Evolutionary conservation across 2,113 vertebrate species (phyloP).

Genomic region (Parotia lawesii): DNA sequence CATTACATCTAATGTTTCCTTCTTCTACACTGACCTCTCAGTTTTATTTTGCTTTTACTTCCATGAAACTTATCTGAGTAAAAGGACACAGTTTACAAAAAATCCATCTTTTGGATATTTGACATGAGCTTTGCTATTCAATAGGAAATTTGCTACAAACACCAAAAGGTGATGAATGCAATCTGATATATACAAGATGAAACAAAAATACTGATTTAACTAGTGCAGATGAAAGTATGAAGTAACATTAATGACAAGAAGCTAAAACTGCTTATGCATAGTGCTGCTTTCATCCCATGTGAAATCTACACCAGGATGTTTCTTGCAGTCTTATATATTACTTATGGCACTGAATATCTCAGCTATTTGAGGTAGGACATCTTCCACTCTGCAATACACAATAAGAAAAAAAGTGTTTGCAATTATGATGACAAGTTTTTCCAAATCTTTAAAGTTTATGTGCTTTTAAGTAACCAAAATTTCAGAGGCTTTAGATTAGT

Average conservation of each 20-base stretch:
- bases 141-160: not conserved
- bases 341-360: not conserved
- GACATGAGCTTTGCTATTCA: not conserved
- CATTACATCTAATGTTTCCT: not conserved
- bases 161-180: not conserved
- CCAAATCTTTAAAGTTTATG: not conserved
- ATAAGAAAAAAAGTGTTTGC: not conserved
- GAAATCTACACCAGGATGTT: not conserved
- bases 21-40: constrained; percentile 13
- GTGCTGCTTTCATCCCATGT: not conserved
- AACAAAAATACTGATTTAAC: not conserved
- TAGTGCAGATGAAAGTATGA: not conserved
- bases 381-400: not conserved
- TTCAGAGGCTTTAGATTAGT: not conserved
- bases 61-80: not conserved
- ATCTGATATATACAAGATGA: not conserved
- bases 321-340: not conserved
- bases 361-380: not conserved
- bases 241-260: not conserved
- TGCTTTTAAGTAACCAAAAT: not conserved
- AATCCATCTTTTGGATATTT: not conserved
- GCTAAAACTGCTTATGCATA: not conserved
- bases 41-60: constrained; percentile 20
- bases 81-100: not conserved
- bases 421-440: not conserved